phyloP scores from a whole-genome alignment of 2,113 vertebrate species.

The Acanthochromis polyacanthus region DNA sequence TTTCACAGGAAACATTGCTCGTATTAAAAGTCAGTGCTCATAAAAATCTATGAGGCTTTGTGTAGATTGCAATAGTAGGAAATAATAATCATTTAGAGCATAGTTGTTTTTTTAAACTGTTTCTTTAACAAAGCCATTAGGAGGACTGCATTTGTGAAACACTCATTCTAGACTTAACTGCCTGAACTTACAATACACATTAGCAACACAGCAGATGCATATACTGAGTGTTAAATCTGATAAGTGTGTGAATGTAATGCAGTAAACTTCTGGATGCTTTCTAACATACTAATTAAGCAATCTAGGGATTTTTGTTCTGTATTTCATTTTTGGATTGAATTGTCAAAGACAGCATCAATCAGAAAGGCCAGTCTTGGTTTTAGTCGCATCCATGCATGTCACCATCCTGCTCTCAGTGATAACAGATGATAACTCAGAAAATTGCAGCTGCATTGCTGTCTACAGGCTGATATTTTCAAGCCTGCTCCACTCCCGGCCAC shows the following conservation, averaged over 20 bases:
- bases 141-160: neutral
- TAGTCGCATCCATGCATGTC: neutral
- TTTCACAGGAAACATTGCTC: too few species aligned
- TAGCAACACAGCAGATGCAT: neutral
- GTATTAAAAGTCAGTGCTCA: too few species aligned
- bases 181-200: neutral
- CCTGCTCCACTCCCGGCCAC: constrained; percentile 33
- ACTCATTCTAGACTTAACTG: neutral
- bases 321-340: constrained; percentile 7
- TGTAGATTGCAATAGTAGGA: neutral
- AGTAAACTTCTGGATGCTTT: neutral
- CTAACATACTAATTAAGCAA: neutral
- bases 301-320: neutral
- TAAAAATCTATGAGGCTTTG: too few species aligned
- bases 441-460: constrained; percentile 31
- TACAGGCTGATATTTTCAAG: constrained; percentile 11
- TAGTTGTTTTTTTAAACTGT: neutral
- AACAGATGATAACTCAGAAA: constrained; percentile 2
- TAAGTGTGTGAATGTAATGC: neutral
- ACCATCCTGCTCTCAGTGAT: constrained; percentile 1
- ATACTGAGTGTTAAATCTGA: neutral
- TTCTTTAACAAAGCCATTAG: constrained; percentile 7
- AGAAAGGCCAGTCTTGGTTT: neutral
- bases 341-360: neutral
- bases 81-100: neutral